Evolutionary conservation across 2,113 vertebrate species (phyloP).

Genomic region (Muntiacus reevesi): DNA sequence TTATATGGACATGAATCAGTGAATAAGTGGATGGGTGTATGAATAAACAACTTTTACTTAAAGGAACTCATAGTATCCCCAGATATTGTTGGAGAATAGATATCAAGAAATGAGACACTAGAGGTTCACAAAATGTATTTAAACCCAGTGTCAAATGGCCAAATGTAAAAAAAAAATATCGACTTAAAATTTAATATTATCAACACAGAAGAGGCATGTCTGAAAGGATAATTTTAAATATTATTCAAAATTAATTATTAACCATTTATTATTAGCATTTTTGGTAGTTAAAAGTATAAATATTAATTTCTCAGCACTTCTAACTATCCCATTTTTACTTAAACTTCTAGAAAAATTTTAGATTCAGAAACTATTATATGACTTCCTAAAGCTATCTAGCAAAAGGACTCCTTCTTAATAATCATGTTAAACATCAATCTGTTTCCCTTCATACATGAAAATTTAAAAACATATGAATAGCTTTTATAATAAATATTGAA

Average conservation of each 20-base stretch:
- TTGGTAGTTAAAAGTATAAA: background rate
- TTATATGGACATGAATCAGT: background rate
- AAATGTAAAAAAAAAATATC: background rate
- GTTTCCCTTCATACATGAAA: background rate
- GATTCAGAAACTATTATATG: background rate
- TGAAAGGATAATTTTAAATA: background rate
- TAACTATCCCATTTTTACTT: background rate
- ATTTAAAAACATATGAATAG: background rate
- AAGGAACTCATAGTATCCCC: background rate
- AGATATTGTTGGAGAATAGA: background rate
- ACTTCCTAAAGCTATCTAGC: background rate
- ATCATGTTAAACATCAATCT: background rate
- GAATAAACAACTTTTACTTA: background rate
- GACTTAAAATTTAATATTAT: background rate
- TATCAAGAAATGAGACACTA: background rate
- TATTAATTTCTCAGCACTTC: background rate
- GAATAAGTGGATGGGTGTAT: background rate
- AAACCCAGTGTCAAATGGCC: background rate
- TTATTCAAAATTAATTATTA: background rate
- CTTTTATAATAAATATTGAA: background rate
- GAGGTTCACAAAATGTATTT: background rate
- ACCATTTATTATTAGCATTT: background rate
- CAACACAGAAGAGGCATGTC: background rate
- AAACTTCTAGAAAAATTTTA: background rate
- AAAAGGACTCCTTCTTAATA: background rate